Evolutionary conservation across 2,888 invertebrate genomes (phyloP).

Genomic region (Polydrusus pterygomalis): DNA sequence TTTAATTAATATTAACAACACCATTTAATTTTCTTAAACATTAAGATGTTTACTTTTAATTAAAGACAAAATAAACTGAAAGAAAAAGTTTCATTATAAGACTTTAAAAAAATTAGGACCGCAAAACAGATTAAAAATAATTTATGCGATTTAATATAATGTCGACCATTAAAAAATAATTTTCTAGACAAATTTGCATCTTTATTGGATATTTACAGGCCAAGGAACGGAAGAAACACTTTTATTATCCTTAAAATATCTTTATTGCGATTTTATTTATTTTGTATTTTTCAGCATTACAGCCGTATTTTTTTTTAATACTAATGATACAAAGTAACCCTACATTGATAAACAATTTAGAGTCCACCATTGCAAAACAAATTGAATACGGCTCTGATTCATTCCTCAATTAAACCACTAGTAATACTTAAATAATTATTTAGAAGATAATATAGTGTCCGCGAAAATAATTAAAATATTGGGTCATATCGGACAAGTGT

Average conservation of each 20-base stretch:
- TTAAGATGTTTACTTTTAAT: conserved; percentile 37
- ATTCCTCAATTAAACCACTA: too few relatives aligned
- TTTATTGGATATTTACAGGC: conserved; percentile 59
- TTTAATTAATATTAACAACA: conserved; percentile 24
- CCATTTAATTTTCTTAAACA: not conserved
- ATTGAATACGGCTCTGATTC: too few relatives aligned
- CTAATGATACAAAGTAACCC: too few relatives aligned
- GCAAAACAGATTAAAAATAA: conserved; percentile 58
- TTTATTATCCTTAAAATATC: conserved; percentile 25
- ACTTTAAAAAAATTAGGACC: conserved; percentile 46
- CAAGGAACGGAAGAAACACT: conserved; percentile 37
- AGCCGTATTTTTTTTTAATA: too few relatives aligned
- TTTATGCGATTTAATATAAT: conserved; percentile 60
- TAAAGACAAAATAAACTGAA: conserved; percentile 29
- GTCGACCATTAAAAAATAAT: conserved; percentile 60
- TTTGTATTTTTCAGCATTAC: not conserved
- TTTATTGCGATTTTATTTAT: conserved; percentile 12
- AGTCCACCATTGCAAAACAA: too few relatives aligned
- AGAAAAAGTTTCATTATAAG: conserved; percentile 40
- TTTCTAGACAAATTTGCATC: conserved; percentile 59
- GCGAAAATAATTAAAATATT: too few relatives aligned
- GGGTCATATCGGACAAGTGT: too few relatives aligned
- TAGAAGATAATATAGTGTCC: too few relatives aligned
- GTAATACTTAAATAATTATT: too few relatives aligned
- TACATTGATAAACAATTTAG: too few relatives aligned